Conservation (phyloP, 1,140 invertebrate species). For the Antheraea pernyi region DNA sequence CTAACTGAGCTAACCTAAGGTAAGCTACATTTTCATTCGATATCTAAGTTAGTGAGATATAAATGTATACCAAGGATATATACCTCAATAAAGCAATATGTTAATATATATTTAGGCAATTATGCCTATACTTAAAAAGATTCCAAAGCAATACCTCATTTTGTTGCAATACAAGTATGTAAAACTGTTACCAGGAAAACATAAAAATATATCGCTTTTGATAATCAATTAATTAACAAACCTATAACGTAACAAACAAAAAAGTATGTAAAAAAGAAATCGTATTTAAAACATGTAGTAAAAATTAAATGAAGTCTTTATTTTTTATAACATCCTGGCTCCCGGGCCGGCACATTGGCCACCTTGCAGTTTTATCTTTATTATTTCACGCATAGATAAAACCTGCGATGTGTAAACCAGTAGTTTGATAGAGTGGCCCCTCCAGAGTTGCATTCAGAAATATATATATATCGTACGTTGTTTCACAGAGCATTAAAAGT, state of each 20-base stretch:
- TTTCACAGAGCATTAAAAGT: not conserved
- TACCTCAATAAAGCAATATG: too few species aligned
- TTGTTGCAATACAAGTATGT: not conserved
- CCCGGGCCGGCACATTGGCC: not conserved
- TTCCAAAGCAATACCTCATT: not conserved
- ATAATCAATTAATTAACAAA: not conserved
- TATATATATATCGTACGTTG: not conserved
- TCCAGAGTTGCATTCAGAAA: not conserved
- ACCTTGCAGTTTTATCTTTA: constrained; percentile 3
- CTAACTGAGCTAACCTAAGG: too few species aligned
- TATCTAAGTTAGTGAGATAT: too few species aligned
- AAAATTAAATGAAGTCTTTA: not conserved
- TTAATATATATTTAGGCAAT: too few species aligned
- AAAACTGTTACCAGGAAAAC: not conserved
- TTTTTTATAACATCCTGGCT: not conserved
- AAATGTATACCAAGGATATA: too few species aligned
- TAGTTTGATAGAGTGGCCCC: not conserved
- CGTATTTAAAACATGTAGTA: too few species aligned
- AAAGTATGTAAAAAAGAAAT: not conserved
- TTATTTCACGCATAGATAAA: constrained; percentile 1
- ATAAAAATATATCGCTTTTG: not conserved
- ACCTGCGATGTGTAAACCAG: not conserved
- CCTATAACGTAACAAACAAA: not conserved
- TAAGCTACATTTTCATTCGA: too few species aligned
- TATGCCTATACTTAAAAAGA: too few species aligned